A percentile compares a stretch with the other conserved stretches of the same genome.
phyloP scores from a whole-genome alignment of 2,113 vertebrate genomes.

The Setophaga coronata region DNA sequence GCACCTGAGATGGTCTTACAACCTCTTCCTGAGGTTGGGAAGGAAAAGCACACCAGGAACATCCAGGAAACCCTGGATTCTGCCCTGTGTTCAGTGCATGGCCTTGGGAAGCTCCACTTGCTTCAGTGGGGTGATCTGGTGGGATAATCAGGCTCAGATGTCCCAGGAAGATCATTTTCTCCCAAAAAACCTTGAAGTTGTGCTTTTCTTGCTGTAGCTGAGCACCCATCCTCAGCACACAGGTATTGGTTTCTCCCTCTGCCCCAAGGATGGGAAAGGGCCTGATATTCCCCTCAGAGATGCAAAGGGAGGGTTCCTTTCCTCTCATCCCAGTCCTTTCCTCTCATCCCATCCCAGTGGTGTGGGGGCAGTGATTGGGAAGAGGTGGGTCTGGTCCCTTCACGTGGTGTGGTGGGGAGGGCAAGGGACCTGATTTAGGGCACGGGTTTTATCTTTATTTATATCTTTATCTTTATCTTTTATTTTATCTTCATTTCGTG shows the following conservation, averaged over 20 bases:
- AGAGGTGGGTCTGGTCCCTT: neutral
- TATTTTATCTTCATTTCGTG: neutral
- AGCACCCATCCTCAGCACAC: neutral
- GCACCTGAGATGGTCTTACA: neutral
- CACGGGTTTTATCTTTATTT: neutral
- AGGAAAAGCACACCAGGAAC: neutral
- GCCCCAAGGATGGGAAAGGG: neutral
- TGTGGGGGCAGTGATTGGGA: neutral
- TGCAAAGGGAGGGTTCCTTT: neutral
- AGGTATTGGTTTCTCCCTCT: neutral
- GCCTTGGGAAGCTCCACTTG: neutral
- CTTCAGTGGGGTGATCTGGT: neutral
- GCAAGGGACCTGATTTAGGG: neutral
- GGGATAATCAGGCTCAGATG: neutral
- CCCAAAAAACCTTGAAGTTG: neutral
- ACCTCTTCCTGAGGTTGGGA: neutral
- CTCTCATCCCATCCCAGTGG: neutral
- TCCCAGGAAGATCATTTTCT: neutral
- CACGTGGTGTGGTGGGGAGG: fast-evolving
- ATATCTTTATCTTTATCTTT: no score
- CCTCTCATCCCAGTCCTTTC: neutral
- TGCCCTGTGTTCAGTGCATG: fast-evolving
- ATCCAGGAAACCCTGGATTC: neutral
- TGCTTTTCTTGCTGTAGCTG: neutral
- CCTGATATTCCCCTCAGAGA: neutral